These are phyloP conservation scores for Theropithecus gelada DNA, from an alignment of 2,113 vertebrate genomes.

Conservation along the genomic window DNA sequence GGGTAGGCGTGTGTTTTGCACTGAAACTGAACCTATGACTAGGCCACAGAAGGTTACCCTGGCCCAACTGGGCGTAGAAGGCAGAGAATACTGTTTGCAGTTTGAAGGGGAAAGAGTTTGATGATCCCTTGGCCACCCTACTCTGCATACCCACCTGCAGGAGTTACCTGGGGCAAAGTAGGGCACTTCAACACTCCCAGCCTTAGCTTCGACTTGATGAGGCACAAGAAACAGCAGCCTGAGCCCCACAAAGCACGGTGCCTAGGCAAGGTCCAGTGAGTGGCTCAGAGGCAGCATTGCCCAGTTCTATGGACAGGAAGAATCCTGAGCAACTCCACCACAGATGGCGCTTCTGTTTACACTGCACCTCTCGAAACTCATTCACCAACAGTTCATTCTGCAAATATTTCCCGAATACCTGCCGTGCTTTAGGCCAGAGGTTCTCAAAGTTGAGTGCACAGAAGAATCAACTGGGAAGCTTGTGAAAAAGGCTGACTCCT, in stretches of 20 bases:
- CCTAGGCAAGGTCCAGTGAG: neutral
- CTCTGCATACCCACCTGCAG: neutral
- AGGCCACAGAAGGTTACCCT: neutral
- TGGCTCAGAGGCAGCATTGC: neutral
- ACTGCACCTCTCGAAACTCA: slow-evolving; percentile 55
- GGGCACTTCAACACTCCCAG: neutral
- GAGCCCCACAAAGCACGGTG: neutral
- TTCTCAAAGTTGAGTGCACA: slow-evolving; percentile 55
- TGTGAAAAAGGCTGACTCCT: neutral
- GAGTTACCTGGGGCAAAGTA: neutral
- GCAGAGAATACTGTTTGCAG: neutral
- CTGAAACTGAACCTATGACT: neutral
- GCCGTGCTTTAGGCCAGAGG: slow-evolving; percentile 46
- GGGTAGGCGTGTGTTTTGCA: neutral
- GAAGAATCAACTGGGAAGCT: slow-evolving; percentile 29
- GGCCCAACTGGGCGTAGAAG: neutral
- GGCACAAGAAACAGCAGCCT: neutral
- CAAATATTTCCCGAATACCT: slow-evolving; percentile 76
- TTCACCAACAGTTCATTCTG: slow-evolving; percentile 58
- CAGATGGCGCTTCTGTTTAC: slow-evolving; percentile 4
- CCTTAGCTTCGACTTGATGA: neutral
- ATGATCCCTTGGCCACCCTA: neutral
- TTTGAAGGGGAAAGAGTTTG: neutral
- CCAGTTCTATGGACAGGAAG: neutral
- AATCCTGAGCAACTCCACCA: neutral